These are phyloP conservation scores for Salvelinus fontinalis DNA, from an alignment of 2,113 vertebrate species.

Conservation along the genomic window DNA sequence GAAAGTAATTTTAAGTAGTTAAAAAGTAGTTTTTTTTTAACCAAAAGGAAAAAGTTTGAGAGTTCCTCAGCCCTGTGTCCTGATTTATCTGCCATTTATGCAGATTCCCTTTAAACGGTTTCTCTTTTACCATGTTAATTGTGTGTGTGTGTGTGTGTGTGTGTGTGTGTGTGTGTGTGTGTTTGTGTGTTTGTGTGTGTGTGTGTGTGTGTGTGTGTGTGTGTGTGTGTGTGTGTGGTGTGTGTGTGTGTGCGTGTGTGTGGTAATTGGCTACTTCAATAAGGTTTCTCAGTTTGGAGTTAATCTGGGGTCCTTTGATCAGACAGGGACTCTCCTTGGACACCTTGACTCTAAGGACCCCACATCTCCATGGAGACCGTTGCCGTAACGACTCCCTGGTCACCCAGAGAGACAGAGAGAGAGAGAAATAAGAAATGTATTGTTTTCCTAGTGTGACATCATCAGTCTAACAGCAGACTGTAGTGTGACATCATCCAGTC, in stretches of 20 bases:
- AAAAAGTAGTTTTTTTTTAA: background rate
- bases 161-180: background rate
- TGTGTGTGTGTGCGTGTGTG: slow-evolving; percentile 17
- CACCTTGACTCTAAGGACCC: background rate
- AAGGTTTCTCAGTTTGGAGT: slow-evolving; percentile 30
- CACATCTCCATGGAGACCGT: slow-evolving; percentile 1
- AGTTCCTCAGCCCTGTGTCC: slow-evolving; percentile 2
- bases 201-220: slow-evolving; percentile 15
- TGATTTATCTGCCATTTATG: slow-evolving; percentile 19
- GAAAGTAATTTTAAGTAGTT: slow-evolving; percentile 10
- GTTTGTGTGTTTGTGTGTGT: slow-evolving; percentile 2
- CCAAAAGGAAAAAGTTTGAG: slow-evolving; percentile 17
- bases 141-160: slow-evolving; percentile 5
- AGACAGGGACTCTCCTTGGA: background rate
- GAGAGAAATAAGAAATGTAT: background rate
- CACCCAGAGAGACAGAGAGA: background rate
- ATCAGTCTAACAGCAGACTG: too few relatives aligned
- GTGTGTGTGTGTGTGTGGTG: slow-evolving; percentile 14
- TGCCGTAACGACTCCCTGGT: background rate
- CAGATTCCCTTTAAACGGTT: slow-evolving; percentile 38
- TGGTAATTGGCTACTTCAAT: slow-evolving; percentile 31
- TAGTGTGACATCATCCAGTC: too few relatives aligned
- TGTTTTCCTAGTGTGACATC: too few relatives aligned
- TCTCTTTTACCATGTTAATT: slow-evolving; percentile 40
- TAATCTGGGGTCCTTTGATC: slow-evolving; percentile 37